A percentile compares a stretch with the other conserved stretches of the same genome.
Conservation (phyloP, 2,797 vertebrate species). For the Naso thynnoides region DNA sequence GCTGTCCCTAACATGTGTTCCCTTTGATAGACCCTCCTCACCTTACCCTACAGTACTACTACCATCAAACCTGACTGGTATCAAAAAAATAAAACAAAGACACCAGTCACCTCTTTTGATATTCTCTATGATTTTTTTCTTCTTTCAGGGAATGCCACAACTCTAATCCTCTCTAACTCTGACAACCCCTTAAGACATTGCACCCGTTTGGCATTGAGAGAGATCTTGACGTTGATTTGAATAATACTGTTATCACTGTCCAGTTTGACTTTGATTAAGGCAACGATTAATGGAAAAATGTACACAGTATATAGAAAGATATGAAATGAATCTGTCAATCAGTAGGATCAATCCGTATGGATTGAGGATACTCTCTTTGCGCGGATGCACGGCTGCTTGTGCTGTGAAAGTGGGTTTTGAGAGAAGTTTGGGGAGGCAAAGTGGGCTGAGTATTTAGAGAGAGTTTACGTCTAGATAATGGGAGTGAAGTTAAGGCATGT, state of each 20-base stretch:
- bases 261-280: conserved; percentile 58
- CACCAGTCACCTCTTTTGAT: conserved; percentile 73
- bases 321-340: conserved; percentile 34
- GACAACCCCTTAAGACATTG: conserved; percentile 78
- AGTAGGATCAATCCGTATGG: conserved; percentile 69
- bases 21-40: conserved; percentile 57
- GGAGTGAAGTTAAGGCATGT: conserved; percentile 66
- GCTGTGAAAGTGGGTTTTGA: conserved; percentile 75
- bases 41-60: conserved; percentile 31
- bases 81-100: conserved; percentile 48
- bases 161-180: conserved; percentile 75
- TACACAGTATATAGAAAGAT: conserved; percentile 26
- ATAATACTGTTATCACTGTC: conserved; percentile 41
- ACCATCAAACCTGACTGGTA: conserved; percentile 68
- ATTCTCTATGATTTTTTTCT: conserved; percentile 76
- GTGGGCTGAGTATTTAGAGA: conserved; percentile 49
- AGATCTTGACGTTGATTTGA: conserved; percentile 73
- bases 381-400: conserved; percentile 84
- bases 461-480: conserved; percentile 52
- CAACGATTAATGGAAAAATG: conserved; percentile 42
- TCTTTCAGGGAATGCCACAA: conserved; percentile 81
- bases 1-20: conserved; percentile 66
- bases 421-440: conserved; percentile 40
- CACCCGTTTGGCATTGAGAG: conserved; percentile 86
- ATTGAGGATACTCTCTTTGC: conserved; percentile 86